Evolutionary conservation across 2,888 invertebrate genomes (phyloP).

Genomic region (Harmothoe impar): DNA sequence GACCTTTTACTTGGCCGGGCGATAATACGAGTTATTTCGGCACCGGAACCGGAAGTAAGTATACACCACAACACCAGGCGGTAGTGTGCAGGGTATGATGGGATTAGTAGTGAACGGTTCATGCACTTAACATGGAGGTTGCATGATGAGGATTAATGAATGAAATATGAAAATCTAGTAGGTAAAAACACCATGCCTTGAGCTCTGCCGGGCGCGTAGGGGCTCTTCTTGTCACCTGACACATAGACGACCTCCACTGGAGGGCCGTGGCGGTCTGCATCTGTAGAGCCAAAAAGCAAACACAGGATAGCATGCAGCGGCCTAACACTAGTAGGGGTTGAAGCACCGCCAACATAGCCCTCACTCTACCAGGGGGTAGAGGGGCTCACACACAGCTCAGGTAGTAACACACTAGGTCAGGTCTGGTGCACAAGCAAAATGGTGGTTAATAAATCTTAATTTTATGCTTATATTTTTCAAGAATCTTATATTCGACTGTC

Average conservation of each 20-base stretch:
- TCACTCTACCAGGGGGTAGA: not conserved
- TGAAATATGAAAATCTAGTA: not conserved
- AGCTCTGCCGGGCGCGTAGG: constrained; percentile 57
- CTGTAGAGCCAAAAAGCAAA: constrained; percentile 56
- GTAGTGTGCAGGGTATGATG: too few species aligned
- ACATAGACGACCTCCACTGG: constrained; percentile 70
- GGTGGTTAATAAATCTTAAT: too few species aligned
- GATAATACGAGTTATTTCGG: too few species aligned
- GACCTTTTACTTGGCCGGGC: too few species aligned
- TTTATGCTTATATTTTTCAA: too few species aligned
- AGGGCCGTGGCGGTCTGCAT: constrained; percentile 39
- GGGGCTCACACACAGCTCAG: not conserved
- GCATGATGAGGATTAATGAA: not conserved
- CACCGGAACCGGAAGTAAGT: too few species aligned
- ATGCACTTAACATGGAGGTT: too few species aligned
- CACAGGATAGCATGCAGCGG: constrained; percentile 58
- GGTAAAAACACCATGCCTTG: constrained; percentile 61
- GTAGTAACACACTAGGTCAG: too few species aligned
- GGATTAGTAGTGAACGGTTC: too few species aligned
- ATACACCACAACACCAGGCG: too few species aligned
- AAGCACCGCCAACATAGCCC: not conserved
- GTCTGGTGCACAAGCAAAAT: too few species aligned
- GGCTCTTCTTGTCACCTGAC: constrained; percentile 49
- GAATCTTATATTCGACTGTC: too few species aligned
- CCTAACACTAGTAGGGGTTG: constrained; percentile 48